A percentile compares a stretch with the other conserved stretches of the same genome.
Evolutionary conservation across 2,113 vertebrate species (phyloP).

Genomic region (Siniperca knerii): DNA sequence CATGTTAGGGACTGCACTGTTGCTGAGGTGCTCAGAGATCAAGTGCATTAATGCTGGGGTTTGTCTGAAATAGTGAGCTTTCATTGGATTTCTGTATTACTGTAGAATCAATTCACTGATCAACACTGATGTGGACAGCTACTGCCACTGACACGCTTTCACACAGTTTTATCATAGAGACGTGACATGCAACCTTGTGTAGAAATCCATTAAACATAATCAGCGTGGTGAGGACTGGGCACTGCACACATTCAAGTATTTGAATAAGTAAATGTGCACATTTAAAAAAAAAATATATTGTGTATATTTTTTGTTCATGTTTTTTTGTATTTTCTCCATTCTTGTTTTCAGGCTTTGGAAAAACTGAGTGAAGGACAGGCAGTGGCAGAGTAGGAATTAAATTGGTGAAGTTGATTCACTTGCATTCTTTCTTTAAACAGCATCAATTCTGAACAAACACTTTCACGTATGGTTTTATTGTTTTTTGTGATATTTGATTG

Average conservation of each 20-base stretch:
- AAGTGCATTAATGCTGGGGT: constrained; percentile 6
- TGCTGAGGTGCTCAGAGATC: background rate
- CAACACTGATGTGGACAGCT: background rate
- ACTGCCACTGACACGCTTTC: background rate
- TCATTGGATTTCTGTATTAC: constrained; percentile 15
- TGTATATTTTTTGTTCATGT: background rate
- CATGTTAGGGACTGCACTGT: constrained; percentile 7
- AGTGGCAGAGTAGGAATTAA: background rate
- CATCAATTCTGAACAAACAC: background rate
- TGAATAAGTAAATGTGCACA: background rate
- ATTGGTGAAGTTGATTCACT: background rate
- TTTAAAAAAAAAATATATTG: background rate
- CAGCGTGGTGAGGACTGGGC: background rate
- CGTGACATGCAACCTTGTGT: background rate
- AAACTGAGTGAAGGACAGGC: background rate
- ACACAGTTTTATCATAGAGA: constrained; percentile 13
- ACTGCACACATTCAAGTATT: background rate
- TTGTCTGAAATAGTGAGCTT: constrained; percentile 11
- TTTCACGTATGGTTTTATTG: background rate
- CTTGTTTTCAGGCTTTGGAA: background rate
- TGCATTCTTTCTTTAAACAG: background rate
- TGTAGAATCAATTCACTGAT: constrained; percentile 1
- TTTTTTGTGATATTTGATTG: background rate
- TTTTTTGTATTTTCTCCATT: background rate
- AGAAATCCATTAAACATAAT: constrained; percentile 8